These are phyloP conservation scores for Drosophila fuyamai DNA, from an alignment of 1,140 invertebrate genomes.

Conservation along the genomic window DNA sequence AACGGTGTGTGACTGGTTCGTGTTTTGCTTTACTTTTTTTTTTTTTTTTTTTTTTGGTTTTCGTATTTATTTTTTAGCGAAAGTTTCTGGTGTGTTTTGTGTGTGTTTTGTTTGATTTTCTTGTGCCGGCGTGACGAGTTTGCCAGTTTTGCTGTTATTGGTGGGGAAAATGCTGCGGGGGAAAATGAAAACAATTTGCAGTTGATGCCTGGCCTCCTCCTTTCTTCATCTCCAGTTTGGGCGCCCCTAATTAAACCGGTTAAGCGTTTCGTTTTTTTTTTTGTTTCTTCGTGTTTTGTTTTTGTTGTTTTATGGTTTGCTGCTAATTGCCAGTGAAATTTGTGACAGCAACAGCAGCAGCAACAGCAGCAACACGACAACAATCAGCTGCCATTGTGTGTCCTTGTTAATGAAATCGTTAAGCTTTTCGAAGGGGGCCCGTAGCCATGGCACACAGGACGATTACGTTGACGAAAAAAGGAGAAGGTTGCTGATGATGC, in stretches of 20 bases:
- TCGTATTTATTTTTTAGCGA: constrained; percentile 47
- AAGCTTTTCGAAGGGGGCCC: constrained; percentile 6
- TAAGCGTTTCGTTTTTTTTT: constrained; percentile 19
- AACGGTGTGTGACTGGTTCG: constrained; percentile 34
- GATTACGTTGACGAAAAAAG: constrained; percentile 18
- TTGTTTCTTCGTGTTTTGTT: not conserved
- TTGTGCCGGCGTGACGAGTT: constrained; percentile 42
- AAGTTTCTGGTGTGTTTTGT: constrained; percentile 31
- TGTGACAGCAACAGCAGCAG: constrained; percentile 24
- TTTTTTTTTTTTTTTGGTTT: constrained; percentile 13
- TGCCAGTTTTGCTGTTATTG: constrained; percentile 1
- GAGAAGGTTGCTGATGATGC: constrained; percentile 7
- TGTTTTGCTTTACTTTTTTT: constrained; percentile 29
- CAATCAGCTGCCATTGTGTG: constrained; percentile 47
- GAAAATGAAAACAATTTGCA: constrained; percentile 37
- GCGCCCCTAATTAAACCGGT: constrained; percentile 60
- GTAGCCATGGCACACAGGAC: constrained; percentile 24
- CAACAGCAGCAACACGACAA: constrained; percentile 19
- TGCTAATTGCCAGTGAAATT: constrained; percentile 59
- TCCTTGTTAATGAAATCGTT: constrained; percentile 51
- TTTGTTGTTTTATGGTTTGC: constrained; percentile 21
- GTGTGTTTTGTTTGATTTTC: constrained; percentile 34
- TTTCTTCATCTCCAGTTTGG: constrained; percentile 12
- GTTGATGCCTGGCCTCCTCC: constrained; percentile 26
- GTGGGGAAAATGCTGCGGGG: constrained; percentile 1